Conservation (phyloP, 2,113 vertebrate genomes). For the Todiramphus chloris region DNA sequence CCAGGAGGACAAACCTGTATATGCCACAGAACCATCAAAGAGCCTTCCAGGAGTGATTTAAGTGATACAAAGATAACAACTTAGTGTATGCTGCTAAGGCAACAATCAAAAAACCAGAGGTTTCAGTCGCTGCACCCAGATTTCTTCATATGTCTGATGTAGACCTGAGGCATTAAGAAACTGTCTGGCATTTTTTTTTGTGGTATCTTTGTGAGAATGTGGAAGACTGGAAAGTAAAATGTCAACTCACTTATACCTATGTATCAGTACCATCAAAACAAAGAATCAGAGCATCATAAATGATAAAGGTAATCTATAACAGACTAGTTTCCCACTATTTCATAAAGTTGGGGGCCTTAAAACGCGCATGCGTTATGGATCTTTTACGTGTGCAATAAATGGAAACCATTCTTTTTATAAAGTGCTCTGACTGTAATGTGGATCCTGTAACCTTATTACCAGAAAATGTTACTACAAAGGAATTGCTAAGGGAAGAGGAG, state of each 20-base stretch:
- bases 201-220: neutral
- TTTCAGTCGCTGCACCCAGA: neutral
- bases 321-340: neutral
- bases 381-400: neutral
- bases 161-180: neutral
- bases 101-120: neutral
- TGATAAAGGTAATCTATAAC: neutral
- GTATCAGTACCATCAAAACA: neutral
- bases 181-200: neutral
- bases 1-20: neutral
- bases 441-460: constrained; percentile 25
- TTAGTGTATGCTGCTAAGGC: neutral
- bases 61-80: neutral
- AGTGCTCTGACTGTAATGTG: neutral
- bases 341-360: neutral
- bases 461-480: neutral
- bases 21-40: neutral
- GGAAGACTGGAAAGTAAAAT: neutral
- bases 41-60: neutral
- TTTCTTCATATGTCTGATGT: neutral
- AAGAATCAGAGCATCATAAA: neutral
- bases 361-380: neutral
- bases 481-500: neutral
- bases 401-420: neutral
- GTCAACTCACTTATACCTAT: neutral